Base-by-base conservation (phyloP, 2,888 invertebrate species). In the Cheilosia variabilis region DNA sequence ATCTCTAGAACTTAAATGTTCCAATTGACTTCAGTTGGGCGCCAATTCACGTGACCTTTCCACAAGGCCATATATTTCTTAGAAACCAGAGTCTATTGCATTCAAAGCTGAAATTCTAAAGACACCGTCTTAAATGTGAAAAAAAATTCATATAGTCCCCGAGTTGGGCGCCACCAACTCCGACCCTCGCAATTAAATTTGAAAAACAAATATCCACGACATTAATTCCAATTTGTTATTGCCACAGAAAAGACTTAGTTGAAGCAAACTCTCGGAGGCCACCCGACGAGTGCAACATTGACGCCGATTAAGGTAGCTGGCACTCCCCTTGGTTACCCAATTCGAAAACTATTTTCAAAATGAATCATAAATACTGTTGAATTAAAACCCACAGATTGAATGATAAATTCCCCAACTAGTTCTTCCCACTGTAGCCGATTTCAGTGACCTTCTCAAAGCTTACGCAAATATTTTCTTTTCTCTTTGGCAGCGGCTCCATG, bases 361-460 rank as follows among this genome's bases (percentile, higher is more conserved):
- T 53, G 43, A 43, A 50, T 66, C 68, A 45, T 10, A 17, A 4
- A 27, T 13, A 7, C 27, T 15, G 9, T n/a, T 27, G 4, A 62
- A n/a, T n/a, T 27, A 1, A 62, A 62, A 31, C 17, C 22, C 41
- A 31, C 15, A 45, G n/a, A 45, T 17, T 15, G 7, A 17, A 37
- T 13, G 7, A 17, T n/a, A n/a, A 45, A 45, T 17, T 7, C 17
- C 15, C 1, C 45, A 53, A 45, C 31, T 0, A 22, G 41, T 62
- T 45, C 31, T 27, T 47, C 57, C 75, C 58, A 66, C 75, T 50
- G 19, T 15, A 5, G 27, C 9, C n/a, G 24, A 45, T 62, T 31
- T 19, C 62, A 69, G 41, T 62, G 62, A 77, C 77, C 77, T 77
- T 68, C 52, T 68, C 47, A 15, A 27, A 31, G 19, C 27, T 52